Percentiles rank a stretch among this genome's conserved stretches.
phyloP scores from a whole-genome alignment of 2,888 invertebrate genomes.

The Agapostemon virescens region DNA sequence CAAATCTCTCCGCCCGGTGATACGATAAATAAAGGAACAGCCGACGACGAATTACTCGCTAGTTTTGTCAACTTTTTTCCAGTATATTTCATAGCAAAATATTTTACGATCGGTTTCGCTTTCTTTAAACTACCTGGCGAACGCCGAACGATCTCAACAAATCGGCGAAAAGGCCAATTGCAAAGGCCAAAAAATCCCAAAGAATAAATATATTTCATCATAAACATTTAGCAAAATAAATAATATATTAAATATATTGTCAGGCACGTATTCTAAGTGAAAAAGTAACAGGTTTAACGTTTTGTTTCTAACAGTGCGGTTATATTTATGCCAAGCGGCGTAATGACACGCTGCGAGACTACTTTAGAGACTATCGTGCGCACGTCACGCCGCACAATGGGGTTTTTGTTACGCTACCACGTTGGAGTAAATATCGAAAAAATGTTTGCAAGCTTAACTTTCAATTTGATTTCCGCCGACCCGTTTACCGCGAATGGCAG shows the following conservation, averaged over 20 bases:
- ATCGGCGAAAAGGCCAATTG: too few relatives aligned
- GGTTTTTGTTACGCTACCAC: neutral
- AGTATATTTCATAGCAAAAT: neutral
- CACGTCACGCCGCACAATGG: neutral
- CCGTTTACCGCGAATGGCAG: neutral
- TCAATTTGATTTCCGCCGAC: neutral
- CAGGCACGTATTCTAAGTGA: neutral
- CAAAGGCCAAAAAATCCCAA: neutral
- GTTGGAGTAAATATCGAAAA: neutral
- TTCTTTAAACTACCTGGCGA: neutral
- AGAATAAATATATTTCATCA: neutral
- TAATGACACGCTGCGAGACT: neutral
- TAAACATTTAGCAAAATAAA: neutral
- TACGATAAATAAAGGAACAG: conserved; percentile 33
- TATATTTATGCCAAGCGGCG: neutral
- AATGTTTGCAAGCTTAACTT: neutral
- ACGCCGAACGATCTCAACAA: too few relatives aligned
- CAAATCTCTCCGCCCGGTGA: conserved; percentile 35
- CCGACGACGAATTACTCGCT: conserved; percentile 6
- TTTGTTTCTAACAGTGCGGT: neutral
- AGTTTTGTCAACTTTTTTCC: neutral
- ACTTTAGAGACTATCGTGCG: neutral
- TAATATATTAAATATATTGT: neutral
- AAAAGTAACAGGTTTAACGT: neutral
- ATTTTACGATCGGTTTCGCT: neutral